These are phyloP conservation scores for Melanotaenia pygmaea DNA, from an alignment of 2,797 vertebrate genomes.

Conservation along the genomic window DNA sequence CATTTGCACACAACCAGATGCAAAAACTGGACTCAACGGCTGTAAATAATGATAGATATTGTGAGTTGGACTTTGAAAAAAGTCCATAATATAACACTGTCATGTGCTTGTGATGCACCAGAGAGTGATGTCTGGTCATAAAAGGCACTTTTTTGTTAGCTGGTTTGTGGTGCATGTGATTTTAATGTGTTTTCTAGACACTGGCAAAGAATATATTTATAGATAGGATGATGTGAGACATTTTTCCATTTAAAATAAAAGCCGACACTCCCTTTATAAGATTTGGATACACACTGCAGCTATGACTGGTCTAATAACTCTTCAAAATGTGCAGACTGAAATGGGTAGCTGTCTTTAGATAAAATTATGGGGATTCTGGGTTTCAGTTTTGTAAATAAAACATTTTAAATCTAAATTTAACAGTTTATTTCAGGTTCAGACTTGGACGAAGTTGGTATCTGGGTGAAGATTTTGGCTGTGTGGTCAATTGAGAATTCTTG, in stretches of 20 bases:
- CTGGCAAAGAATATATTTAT: constrained; percentile 59
- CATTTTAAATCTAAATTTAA: no score
- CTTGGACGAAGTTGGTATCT: no score
- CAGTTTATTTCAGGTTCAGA: no score
- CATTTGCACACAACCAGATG: constrained; percentile 22
- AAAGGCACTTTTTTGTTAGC: constrained; percentile 22
- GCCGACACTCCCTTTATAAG: constrained; percentile 10
- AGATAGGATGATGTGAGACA: constrained; percentile 45
- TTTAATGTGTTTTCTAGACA: constrained; percentile 29
- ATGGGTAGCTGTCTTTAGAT: no score
- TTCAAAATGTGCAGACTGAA: no score
- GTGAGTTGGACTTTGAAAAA: constrained; percentile 44
- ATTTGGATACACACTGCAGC: constrained; percentile 30
- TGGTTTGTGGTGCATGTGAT: constrained; percentile 40
- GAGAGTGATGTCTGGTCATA: constrained; percentile 19
- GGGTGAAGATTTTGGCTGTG: no score
- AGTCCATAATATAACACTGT: constrained; percentile 26
- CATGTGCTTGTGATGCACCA: constrained; percentile 35
- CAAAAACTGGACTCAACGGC: constrained; percentile 25
- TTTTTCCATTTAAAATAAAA: constrained; percentile 62
- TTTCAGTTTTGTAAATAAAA: no score
- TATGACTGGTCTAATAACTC: constrained; percentile 4
- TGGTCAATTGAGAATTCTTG: no score
- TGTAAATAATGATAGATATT: constrained; percentile 49
- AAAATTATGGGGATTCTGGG: no score